phyloP scores from a whole-genome alignment of 1,140 invertebrate genomes.

The Heterodera schachtii region DNA sequence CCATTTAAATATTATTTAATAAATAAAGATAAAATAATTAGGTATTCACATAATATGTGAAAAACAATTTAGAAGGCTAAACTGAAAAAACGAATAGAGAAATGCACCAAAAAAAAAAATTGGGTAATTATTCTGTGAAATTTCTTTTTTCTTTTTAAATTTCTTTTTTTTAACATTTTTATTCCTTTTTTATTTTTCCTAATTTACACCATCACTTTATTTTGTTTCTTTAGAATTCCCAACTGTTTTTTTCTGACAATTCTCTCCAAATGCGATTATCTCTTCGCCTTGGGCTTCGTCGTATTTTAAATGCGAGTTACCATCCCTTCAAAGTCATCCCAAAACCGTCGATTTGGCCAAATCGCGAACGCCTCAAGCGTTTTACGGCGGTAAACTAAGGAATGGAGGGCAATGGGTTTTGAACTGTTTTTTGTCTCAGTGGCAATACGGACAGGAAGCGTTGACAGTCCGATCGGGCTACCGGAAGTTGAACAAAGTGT shows the following conservation, averaged over 20 bases:
- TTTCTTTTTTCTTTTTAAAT: no score
- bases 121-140: no score
- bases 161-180: no score
- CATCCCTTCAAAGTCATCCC: constrained; percentile 56
- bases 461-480: constrained; percentile 46
- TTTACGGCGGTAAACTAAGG: constrained; percentile 51
- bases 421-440: constrained; percentile 48
- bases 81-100: no score
- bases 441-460: constrained; percentile 57
- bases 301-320: constrained; percentile 56
- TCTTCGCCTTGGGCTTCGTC: constrained; percentile 33
- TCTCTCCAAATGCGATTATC: constrained; percentile 48
- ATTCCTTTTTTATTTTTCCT: no score
- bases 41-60: no score
- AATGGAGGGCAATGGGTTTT: background rate
- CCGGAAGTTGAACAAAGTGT: constrained; percentile 52
- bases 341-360: constrained; percentile 56
- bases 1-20: constrained; percentile 1
- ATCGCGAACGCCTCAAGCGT: constrained; percentile 52
- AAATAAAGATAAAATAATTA: no score
- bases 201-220: no score
- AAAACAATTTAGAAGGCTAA: no score
- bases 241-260: no score
- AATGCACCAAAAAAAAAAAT: no score
- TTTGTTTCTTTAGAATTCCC: no score